Conservation (phyloP, 2,888 invertebrate species). For the Pyrrhia umbra region DNA sequence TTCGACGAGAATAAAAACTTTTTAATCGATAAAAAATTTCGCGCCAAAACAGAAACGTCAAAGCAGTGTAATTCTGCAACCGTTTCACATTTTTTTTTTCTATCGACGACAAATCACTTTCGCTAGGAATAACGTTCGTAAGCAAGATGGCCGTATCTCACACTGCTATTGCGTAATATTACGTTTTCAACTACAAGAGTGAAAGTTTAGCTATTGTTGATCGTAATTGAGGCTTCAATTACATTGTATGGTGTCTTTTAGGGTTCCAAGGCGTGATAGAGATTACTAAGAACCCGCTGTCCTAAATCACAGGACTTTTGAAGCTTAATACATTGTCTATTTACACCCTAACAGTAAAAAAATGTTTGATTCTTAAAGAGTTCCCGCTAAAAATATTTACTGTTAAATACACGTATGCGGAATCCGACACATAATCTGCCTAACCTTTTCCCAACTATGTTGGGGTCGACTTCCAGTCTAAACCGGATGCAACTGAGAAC, state of each 20-base stretch:
- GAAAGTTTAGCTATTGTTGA: constrained; percentile 51
- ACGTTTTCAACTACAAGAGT: constrained; percentile 43
- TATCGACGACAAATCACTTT: constrained; percentile 51
- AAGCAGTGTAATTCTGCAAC: constrained; percentile 31
- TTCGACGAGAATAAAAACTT: not conserved
- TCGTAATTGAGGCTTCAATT: constrained; percentile 49
- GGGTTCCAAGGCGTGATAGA: not conserved
- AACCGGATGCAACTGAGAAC: too few relatives aligned
- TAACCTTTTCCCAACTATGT: too few relatives aligned
- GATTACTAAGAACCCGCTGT: too few relatives aligned
- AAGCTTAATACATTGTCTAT: too few relatives aligned
- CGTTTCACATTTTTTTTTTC: constrained; percentile 38
- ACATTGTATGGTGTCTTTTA: constrained; percentile 21
- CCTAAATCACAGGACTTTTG: too few relatives aligned
- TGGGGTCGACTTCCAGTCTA: too few relatives aligned
- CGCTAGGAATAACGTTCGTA: constrained; percentile 35
- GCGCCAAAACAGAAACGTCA: constrained; percentile 15
- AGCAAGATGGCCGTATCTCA: constrained; percentile 45
- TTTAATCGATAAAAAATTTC: not conserved
- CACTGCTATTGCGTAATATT: constrained; percentile 41
- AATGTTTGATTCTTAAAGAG: too few relatives aligned
- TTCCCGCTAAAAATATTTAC: too few relatives aligned
- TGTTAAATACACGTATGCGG: too few relatives aligned
- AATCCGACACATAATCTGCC: too few relatives aligned
- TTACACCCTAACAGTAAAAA: too few relatives aligned